phyloP scores from a whole-genome alignment of 2,888 invertebrate species.

The Hypena proboscidalis region DNA sequence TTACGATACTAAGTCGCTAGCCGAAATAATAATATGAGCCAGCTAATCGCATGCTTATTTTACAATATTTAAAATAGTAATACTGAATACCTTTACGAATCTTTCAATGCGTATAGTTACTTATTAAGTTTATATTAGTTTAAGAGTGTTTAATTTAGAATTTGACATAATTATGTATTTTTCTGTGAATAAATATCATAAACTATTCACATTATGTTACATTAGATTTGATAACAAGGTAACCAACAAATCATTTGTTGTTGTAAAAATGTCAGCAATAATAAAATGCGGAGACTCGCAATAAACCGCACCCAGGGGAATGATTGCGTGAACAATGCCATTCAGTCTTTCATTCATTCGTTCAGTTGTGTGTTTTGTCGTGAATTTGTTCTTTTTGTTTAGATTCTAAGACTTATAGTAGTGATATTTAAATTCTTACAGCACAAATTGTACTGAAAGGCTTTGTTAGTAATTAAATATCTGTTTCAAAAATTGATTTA shows the following conservation, averaged over 20 bases:
- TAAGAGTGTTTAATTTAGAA: too few species aligned
- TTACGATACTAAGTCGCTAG: too few species aligned
- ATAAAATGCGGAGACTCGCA: constrained; percentile 36
- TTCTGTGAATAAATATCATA: background rate
- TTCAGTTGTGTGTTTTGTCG: constrained; percentile 38
- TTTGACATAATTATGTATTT: too few species aligned
- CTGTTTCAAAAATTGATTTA: too few species aligned
- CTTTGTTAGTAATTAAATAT: too few species aligned
- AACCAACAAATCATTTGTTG: constrained; percentile 16
- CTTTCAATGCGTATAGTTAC: too few species aligned
- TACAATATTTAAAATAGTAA: too few species aligned
- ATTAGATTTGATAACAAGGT: constrained; percentile 19
- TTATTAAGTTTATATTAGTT: too few species aligned
- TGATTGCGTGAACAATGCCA: constrained; percentile 52
- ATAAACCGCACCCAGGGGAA: constrained; percentile 50
- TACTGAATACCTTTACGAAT: too few species aligned
- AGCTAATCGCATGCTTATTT: too few species aligned
- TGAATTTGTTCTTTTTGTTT: constrained; percentile 30
- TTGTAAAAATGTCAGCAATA: constrained; percentile 38
- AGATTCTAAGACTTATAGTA: constrained; percentile 14
- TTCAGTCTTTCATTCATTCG: constrained; percentile 50
- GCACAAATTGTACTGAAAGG: too few species aligned
- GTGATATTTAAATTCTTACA: constrained; percentile 2
- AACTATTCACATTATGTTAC: constrained; percentile 1
- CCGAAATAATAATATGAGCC: too few species aligned